Evolutionary conservation across 2,888 invertebrate genomes (phyloP).

Genomic region (Caradrina clavipalpis): DNA sequence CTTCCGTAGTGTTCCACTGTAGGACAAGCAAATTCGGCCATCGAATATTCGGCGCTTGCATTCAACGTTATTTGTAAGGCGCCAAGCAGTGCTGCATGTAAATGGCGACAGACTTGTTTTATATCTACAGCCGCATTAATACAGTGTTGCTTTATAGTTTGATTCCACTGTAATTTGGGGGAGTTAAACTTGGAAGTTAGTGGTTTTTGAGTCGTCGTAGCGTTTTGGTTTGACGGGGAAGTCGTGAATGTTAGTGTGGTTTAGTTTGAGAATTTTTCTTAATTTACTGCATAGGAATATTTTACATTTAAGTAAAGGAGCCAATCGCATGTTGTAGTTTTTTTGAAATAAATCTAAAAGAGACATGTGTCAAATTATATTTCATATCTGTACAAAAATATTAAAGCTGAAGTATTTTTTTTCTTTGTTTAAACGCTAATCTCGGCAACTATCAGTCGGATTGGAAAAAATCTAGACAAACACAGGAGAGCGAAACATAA

Average conservation of each 20-base stretch:
- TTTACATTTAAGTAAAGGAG: no score
- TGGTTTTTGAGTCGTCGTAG: background rate
- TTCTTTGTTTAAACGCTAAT: no score
- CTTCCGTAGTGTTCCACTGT: conserved; percentile 9
- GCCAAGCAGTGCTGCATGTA: conserved; percentile 10
- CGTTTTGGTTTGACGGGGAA: background rate
- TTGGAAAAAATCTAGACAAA: no score
- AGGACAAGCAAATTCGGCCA: conserved; percentile 1
- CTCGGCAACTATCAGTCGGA: no score
- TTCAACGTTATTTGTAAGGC: conserved; percentile 30
- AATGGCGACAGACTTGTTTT: conserved; percentile 24
- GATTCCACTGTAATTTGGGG: conserved; percentile 9
- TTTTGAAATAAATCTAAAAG: no score
- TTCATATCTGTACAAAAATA: no score
- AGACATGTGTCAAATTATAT: no score
- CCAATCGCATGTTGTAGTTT: no score
- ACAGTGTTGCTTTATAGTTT: conserved; percentile 12
- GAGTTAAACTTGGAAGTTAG: background rate
- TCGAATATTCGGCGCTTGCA: conserved; percentile 28
- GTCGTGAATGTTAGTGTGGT: background rate
- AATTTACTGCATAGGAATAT: no score
- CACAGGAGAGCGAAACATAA: no score
- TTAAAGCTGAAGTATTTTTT: no score
- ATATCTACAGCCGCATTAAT: conserved; percentile 6
- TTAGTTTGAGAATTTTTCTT: background rate